Base-by-base conservation (phyloP, 1,140 invertebrate species). In the Metaphire vulgaris region DNA sequence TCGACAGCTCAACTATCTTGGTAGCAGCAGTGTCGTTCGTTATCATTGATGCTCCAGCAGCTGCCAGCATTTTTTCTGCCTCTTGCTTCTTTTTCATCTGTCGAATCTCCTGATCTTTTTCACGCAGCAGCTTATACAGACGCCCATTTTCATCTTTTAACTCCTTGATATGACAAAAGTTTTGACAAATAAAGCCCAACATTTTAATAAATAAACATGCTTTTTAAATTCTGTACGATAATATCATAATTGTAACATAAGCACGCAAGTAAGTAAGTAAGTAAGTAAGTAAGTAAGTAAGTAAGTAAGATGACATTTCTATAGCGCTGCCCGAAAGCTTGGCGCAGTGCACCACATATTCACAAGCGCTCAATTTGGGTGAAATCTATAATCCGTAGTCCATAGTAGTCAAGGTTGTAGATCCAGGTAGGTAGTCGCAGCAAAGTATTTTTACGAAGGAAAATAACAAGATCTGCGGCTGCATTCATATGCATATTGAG, bases 131-230 rank as follows among this genome's bases (percentile, higher is more conserved):
- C 74, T 85, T 85, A 78, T 83, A 85, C 15, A 86, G 77, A 64
- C 86, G 77, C 12, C 85, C 84, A 82, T 85, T 87, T 78, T 87
- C 86, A 83, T 86, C 86, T 79, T 85, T 85, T 21, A 86, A 76
- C 79, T 86, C 83, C 85, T 86, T 56, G 21, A 56, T 21, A 56
- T 56, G 21, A 56, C 21, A 56, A 56, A 56, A 12, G 41, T 12
- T 56, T 56, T 56, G 41, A 56, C 41, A 12, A 21, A 56, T 56
- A 56, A 12, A 56, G 21, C 41, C 21, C 41, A 56, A 56, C 6
- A 56, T 56, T 56, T 56, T 12, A 56, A 56, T 12, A 56, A 56
- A 56, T 56, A 56, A n/a, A n/a, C n/a, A n/a, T n/a, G n/a, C n/a
- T n/a, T n/a, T n/a, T n/a, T n/a, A 56, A 56, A 56, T 56, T 56